Conservation (phyloP, 1,140 invertebrate genomes). For the Lucilia sericata region DNA sequence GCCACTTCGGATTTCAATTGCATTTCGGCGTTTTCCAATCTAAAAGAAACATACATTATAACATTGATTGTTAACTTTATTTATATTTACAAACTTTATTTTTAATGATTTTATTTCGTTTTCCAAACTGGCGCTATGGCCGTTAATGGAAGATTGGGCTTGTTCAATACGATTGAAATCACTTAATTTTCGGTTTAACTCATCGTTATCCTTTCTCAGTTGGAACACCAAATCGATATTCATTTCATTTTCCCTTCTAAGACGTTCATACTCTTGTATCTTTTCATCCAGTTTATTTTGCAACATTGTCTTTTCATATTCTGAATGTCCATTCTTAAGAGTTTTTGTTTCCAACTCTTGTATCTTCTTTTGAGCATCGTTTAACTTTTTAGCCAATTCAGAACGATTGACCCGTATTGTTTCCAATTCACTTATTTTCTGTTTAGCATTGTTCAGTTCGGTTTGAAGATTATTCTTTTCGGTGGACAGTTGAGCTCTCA, state of each 20-base stretch:
- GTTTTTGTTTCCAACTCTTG: slow-evolving; percentile 64
- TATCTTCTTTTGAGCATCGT: slow-evolving; percentile 74
- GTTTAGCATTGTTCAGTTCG: slow-evolving; percentile 56
- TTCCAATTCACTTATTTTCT: slow-evolving; percentile 60
- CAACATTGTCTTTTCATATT: slow-evolving; percentile 76
- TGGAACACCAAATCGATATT: slow-evolving; percentile 79
- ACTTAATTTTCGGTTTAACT: slow-evolving; percentile 82
- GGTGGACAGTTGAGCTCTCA: slow-evolving; percentile 80
- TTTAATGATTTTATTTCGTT: slow-evolving; percentile 80
- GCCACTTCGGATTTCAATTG: slow-evolving; percentile 85
- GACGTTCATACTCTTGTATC: slow-evolving; percentile 78
- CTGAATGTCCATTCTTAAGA: slow-evolving; percentile 68
- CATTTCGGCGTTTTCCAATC: slow-evolving; percentile 82
- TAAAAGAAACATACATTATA: slow-evolving; percentile 54
- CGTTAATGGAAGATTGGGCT: slow-evolving; percentile 81
- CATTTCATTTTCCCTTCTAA: slow-evolving; percentile 80
- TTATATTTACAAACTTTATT: slow-evolving; percentile 69
- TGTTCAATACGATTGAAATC: slow-evolving; percentile 88
- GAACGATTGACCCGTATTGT: slow-evolving; percentile 59
- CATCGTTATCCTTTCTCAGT: slow-evolving; percentile 81
- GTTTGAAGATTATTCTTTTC: slow-evolving; percentile 80
- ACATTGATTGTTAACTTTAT: too few relatives aligned
- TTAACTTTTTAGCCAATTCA: slow-evolving; percentile 74
- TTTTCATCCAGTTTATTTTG: slow-evolving; percentile 80
- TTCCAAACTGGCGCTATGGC: slow-evolving; percentile 79